Evolutionary conservation across 1,140 invertebrate genomes (phyloP).

Genomic region (Megalopta genalis): DNA sequence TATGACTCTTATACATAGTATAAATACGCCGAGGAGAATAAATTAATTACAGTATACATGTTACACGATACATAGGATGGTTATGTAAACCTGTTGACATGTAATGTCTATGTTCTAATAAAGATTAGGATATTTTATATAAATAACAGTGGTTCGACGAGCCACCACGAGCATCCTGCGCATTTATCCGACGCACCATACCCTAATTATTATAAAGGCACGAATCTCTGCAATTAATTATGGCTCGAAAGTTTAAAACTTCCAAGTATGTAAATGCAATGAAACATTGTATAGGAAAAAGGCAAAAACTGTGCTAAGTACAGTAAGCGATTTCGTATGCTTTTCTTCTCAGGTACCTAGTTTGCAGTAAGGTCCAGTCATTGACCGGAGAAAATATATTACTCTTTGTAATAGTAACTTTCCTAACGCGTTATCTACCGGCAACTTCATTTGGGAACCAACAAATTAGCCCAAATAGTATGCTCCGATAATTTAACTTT

Average conservation of each 20-base stretch:
- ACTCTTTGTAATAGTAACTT: neutral
- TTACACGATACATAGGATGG: constrained; percentile 54
- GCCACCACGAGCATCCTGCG: neutral
- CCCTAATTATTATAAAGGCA: too few relatives aligned
- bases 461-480: too few relatives aligned
- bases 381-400: constrained; percentile 20
- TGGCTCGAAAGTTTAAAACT: too few relatives aligned
- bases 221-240: too few relatives aligned
- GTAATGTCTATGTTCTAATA: constrained; percentile 76
- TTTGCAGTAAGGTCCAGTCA: neutral
- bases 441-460: too few relatives aligned
- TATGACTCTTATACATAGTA: constrained; percentile 55
- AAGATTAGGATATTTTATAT: constrained; percentile 77
- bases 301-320: neutral
- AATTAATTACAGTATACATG: constrained; percentile 54
- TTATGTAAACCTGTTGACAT: constrained; percentile 70
- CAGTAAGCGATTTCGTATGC: neutral
- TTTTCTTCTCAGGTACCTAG: constrained; percentile 21
- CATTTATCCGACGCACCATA: too few relatives aligned
- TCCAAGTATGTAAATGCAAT: neutral
- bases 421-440: too few relatives aligned
- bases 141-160: constrained; percentile 44
- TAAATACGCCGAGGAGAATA: constrained; percentile 50
- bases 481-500: too few relatives aligned
- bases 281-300: neutral